Conservation (phyloP, 2,113 vertebrate genomes). For the Passer domesticus region DNA sequence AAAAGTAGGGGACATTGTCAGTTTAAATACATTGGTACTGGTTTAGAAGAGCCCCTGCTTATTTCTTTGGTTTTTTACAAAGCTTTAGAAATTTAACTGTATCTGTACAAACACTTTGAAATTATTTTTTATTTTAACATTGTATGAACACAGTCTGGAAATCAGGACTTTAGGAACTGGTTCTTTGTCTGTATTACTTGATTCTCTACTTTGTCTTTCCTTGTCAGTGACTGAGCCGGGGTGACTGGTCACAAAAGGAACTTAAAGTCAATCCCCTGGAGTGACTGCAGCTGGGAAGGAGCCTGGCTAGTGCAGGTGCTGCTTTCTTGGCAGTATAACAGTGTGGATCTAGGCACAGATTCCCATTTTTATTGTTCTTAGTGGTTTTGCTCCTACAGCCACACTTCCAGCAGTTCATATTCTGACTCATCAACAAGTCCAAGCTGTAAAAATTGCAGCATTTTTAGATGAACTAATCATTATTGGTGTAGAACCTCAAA, state of each 20-base stretch:
- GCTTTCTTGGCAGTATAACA: not conserved
- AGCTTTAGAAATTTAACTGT: not conserved
- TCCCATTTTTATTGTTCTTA: not conserved
- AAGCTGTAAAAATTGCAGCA: not conserved
- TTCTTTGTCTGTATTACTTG: not conserved
- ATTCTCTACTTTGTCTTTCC: not conserved
- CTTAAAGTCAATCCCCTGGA: not conserved
- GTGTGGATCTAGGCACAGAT: not conserved
- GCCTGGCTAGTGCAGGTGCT: not conserved
- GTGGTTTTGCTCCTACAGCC: not conserved
- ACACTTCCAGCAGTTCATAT: not conserved
- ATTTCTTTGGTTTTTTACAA: not conserved
- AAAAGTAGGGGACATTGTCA: not conserved
- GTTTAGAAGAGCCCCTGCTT: not conserved
- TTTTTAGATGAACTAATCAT: not conserved
- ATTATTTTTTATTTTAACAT: not conserved
- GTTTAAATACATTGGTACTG: not conserved
- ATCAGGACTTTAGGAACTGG: not conserved
- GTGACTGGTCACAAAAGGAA: not conserved
- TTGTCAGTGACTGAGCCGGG: not conserved
- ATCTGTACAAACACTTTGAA: not conserved
- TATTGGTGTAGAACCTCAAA: not conserved
- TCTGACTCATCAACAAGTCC: not conserved
- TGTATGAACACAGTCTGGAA: not conserved
- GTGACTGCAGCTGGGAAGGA: rapidly evolving